Evolutionary conservation across 2,113 vertebrate species (phyloP).

Genomic region (Peucedramus taeniatus): DNA sequence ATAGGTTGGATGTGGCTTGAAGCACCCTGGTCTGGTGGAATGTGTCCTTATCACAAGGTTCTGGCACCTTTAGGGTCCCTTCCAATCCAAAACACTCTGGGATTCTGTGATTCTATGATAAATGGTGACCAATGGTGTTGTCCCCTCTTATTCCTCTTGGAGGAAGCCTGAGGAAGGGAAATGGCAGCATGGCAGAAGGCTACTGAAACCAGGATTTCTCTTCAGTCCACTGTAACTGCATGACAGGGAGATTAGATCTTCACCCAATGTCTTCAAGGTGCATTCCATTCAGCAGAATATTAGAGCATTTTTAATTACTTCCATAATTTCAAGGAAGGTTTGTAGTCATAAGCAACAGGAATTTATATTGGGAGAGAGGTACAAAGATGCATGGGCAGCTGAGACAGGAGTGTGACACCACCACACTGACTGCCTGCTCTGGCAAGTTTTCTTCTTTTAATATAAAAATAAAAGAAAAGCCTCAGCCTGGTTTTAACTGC

Average conservation of each 20-base stretch:
- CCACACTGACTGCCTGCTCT: neutral
- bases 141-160: rapidly evolving
- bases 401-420: neutral
- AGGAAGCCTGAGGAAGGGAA: neutral
- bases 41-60: neutral
- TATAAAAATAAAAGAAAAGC: neutral
- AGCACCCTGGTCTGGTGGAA: neutral
- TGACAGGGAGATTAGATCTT: neutral
- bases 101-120: neutral
- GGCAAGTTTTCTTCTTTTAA: neutral
- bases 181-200: neutral
- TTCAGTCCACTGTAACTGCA: too few relatives aligned
- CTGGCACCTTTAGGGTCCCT: neutral
- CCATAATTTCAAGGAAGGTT: neutral
- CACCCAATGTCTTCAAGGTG: neutral
- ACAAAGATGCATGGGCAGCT: neutral
- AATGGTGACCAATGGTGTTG: neutral
- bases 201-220: neutral
- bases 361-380: neutral
- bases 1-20: neutral
- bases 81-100: neutral
- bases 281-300: neutral
- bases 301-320: neutral
- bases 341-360: neutral
- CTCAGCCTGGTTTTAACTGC: neutral